These are phyloP conservation scores for Doris montereyensis DNA, from an alignment of 2,888 invertebrate genomes.

Conservation along the genomic window DNA sequence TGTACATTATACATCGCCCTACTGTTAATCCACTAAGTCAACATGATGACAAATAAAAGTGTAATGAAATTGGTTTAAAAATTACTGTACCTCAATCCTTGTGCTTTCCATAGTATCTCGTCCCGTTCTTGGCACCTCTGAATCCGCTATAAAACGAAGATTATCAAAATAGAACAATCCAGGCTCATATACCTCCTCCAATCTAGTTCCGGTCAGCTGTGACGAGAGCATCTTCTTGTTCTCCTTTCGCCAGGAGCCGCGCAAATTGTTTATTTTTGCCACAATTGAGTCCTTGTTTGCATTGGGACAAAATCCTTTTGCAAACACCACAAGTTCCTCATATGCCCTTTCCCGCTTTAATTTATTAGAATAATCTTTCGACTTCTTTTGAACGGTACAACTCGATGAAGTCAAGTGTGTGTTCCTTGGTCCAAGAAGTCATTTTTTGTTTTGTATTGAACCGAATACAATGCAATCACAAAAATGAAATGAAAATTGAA, in stretches of 20 bases:
- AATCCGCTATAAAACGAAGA: background rate
- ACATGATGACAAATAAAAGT: too few species aligned
- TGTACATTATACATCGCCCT: too few species aligned
- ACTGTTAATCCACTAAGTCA: too few species aligned
- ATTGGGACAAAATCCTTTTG: background rate
- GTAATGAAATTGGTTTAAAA: too few species aligned
- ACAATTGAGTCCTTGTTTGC: background rate
- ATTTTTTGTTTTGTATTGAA: too few species aligned
- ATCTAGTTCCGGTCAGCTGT: background rate
- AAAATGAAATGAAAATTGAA: too few species aligned
- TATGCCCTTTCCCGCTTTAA: background rate
- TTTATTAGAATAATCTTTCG: background rate
- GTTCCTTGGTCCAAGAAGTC: background rate
- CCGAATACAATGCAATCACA: too few species aligned
- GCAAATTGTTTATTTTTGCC: background rate
- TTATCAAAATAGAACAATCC: background rate
- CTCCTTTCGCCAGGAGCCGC: background rate
- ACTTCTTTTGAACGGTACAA: background rate
- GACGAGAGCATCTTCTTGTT: background rate
- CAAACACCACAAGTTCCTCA: background rate
- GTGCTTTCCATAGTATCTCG: too few species aligned
- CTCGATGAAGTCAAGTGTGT: background rate
- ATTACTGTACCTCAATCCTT: too few species aligned
- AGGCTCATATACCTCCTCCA: background rate
- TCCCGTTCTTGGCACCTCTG: background rate